Conservation (phyloP, 2,888 invertebrate genomes). For the Cepaea hortensis region DNA sequence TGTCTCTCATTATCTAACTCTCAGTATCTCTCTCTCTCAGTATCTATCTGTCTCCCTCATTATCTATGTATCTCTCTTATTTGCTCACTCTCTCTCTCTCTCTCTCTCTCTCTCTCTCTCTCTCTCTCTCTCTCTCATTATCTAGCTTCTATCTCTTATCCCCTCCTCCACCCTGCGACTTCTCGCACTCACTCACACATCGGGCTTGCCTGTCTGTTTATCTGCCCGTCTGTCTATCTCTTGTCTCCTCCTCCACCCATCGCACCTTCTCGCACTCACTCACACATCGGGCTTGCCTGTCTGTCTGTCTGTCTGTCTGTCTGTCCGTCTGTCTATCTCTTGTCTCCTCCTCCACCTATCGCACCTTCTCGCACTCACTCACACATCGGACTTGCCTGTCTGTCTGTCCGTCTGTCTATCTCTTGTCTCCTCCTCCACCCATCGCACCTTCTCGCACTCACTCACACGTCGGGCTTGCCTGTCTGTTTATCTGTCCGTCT, state of each 20-base stretch:
- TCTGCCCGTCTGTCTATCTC: neutral
- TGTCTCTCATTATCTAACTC: too few relatives aligned
- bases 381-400: neutral
- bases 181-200: neutral
- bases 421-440: neutral
- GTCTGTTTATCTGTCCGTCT: neutral
- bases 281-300: neutral
- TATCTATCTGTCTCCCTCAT: neutral
- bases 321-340: neutral
- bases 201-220: neutral
- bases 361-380: neutral
- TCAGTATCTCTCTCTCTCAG: too few relatives aligned
- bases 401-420: neutral
- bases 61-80: neutral
- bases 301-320: neutral
- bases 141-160: neutral
- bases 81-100: neutral
- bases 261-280: too few relatives aligned
- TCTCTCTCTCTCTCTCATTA: neutral
- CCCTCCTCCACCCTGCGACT: neutral
- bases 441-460: neutral
- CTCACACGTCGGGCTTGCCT: too few relatives aligned
- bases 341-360: neutral
- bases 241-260: too few relatives aligned
- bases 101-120: neutral